These are phyloP conservation scores for Chiloscyllium plagiosum DNA, from an alignment of 2,113 vertebrate species.

Conservation along the genomic window DNA sequence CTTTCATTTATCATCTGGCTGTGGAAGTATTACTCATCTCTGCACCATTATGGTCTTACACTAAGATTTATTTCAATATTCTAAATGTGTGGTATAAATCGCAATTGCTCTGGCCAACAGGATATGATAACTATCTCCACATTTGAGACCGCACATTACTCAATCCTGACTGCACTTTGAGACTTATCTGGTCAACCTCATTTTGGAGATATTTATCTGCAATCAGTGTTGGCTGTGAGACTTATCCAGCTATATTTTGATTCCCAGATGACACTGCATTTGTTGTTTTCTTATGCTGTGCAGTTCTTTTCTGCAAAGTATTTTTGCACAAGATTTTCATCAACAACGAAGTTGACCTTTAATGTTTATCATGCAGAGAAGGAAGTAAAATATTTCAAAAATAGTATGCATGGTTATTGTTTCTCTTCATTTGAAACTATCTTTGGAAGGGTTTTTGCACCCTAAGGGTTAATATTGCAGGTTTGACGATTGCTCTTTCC, in stretches of 20 bases:
- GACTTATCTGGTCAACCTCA: conserved; percentile 23
- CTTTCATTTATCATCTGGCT: conserved; percentile 13
- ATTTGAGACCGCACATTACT: conserved; percentile 27
- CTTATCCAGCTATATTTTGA: not conserved
- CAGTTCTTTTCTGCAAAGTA: not conserved
- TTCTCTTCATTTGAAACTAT: conserved; percentile 13
- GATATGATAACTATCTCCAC: not conserved
- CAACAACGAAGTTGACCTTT: not conserved
- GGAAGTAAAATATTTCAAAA: conserved; percentile 25
- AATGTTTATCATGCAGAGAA: not conserved
- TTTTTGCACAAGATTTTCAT: not conserved
- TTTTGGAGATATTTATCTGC: conserved; percentile 22
- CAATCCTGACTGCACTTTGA: not conserved
- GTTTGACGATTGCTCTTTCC: not conserved
- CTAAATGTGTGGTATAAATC: conserved; percentile 20
- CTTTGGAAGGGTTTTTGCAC: not conserved
- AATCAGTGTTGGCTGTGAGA: conserved; percentile 20
- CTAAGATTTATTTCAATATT: conserved; percentile 23
- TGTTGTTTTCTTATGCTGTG: not conserved
- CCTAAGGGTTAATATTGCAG: conserved; percentile 7
- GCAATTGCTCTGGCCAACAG: not conserved
- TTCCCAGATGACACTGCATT: not conserved
- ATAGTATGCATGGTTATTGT: not conserved
- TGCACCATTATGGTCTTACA: not conserved
- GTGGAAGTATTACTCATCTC: not conserved